phyloP scores from a whole-genome alignment of 37 sponge, comb jelly and placozoan genomes.

The Oscarella lobularis region DNA sequence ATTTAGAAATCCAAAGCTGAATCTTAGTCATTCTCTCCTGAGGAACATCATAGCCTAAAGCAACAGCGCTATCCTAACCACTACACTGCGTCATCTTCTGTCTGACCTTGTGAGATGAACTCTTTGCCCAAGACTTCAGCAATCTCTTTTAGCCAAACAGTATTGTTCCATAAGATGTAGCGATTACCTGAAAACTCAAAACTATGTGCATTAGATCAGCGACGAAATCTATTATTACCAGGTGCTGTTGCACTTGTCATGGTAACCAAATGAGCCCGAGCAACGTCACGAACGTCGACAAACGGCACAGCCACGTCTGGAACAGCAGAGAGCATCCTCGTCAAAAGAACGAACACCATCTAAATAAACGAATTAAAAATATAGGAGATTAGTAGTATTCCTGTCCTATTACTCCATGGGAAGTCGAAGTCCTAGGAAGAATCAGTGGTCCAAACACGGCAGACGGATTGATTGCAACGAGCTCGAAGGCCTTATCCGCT shows the following conservation, averaged over 20 bases:
- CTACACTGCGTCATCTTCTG: no score
- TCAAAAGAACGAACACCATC: neutral
- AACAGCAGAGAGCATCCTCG: no score
- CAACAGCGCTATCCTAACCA: no score
- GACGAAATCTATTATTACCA: no score
- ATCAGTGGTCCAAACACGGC: constrained; percentile 63
- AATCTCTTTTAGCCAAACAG: constrained; percentile 26
- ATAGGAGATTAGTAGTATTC: neutral
- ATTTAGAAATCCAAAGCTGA: neutral
- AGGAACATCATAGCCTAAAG: neutral
- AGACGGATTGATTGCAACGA: constrained; percentile 58
- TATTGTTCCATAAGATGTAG: constrained; percentile 8
- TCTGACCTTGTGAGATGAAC: constrained; percentile 27
- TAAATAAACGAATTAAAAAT: neutral
- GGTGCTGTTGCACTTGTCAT: constrained; percentile 51
- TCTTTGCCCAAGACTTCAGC: constrained; percentile 34
- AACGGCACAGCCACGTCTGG: constrained; percentile 34
- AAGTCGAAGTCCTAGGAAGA: neutral
- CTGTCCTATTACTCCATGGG: neutral
- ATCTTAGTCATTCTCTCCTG: neutral
- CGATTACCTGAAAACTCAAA: constrained; percentile 23
- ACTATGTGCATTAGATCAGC: no score
- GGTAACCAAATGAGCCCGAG: constrained; percentile 63
- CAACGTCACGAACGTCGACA: constrained; percentile 85
- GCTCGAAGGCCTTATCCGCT: no score